Percentiles rank a stretch among this genome's conserved stretches.
These are phyloP conservation scores for Musca domestica DNA, from an alignment of 1,140 invertebrate species.

Conservation along the genomic window DNA sequence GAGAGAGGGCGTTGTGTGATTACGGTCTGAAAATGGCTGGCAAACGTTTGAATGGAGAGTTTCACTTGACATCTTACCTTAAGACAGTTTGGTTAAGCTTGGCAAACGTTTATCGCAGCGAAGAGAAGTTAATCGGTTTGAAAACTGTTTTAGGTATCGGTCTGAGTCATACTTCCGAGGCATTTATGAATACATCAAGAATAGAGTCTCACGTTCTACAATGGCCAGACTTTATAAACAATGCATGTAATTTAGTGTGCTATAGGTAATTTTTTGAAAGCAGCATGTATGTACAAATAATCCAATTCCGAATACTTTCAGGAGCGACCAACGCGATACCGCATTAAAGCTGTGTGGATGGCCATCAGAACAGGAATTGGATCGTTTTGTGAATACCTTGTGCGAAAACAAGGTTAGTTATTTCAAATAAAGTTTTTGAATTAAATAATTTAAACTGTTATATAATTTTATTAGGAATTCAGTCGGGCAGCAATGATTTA, in stretches of 20 bases:
- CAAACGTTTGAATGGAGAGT: constrained; percentile 32
- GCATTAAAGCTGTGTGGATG: constrained; percentile 85
- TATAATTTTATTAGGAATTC: constrained; percentile 55
- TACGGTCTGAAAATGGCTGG: constrained; percentile 42
- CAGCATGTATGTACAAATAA: not conserved
- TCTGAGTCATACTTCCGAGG: constrained; percentile 41
- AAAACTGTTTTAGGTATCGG: constrained; percentile 63
- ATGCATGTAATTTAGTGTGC: constrained; percentile 43
- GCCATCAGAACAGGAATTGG: constrained; percentile 63
- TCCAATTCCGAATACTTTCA: constrained; percentile 46
- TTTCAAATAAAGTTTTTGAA: not conserved
- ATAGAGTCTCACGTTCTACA: constrained; percentile 45
- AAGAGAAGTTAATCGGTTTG: constrained; percentile 40
- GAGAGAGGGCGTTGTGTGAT: constrained; percentile 42
- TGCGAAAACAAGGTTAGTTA: constrained; percentile 37
- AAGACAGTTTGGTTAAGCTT: constrained; percentile 42
- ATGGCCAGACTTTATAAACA: constrained; percentile 51
- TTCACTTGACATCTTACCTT: constrained; percentile 36
- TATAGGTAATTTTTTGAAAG: constrained; percentile 33
- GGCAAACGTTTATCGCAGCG: constrained; percentile 38
- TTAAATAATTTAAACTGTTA: not conserved
- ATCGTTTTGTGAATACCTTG: constrained; percentile 42
- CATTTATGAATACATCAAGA: constrained; percentile 43
- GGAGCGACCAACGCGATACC: constrained; percentile 73
- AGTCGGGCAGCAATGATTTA: constrained; percentile 86